phyloP scores from a whole-genome alignment of 2,797 vertebrate species.

The Lates japonicus region DNA sequence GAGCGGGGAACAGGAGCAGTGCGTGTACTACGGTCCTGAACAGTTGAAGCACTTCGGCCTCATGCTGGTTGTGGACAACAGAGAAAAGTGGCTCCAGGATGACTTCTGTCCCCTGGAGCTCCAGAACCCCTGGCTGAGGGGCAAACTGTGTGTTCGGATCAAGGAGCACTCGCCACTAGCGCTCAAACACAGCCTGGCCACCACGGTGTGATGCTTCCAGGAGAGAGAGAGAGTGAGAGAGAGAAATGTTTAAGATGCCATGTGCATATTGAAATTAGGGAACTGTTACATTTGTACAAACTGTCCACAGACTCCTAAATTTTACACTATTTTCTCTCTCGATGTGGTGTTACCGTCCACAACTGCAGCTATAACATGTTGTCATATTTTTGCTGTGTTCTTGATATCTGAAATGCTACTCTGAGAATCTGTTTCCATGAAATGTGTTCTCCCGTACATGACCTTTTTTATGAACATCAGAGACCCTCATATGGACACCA shows the following conservation, averaged over 20 bases:
- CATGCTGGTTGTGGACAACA: slow-evolving; percentile 85
- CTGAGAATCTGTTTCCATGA: slow-evolving; percentile 66
- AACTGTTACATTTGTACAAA: slow-evolving; percentile 43
- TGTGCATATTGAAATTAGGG: slow-evolving; percentile 14
- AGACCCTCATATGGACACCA: slow-evolving; percentile 73
- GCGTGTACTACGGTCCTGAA: slow-evolving; percentile 87
- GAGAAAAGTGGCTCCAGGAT: slow-evolving; percentile 92
- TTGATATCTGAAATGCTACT: slow-evolving; percentile 57
- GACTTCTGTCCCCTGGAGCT: slow-evolving; percentile 91
- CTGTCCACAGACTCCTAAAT: slow-evolving; percentile 16
- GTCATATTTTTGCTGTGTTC: slow-evolving; percentile 41
- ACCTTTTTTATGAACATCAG: slow-evolving; percentile 58
- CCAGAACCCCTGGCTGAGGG: slow-evolving; percentile 87
- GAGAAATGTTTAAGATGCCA: background rate
- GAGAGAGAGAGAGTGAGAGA: slow-evolving; percentile 4
- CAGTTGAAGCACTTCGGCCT: slow-evolving; percentile 92
- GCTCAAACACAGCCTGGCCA: slow-evolving; percentile 89
- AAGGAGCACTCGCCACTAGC: slow-evolving; percentile 91
- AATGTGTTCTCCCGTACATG: slow-evolving; percentile 42
- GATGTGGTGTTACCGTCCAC: slow-evolving; percentile 32
- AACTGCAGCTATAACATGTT: slow-evolving; percentile 54
- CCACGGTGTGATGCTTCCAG: slow-evolving; percentile 84
- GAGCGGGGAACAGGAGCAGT: slow-evolving; percentile 63
- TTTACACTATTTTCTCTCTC: slow-evolving; percentile 26
- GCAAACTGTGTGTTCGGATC: slow-evolving; percentile 90